phyloP scores from a whole-genome alignment of 2,113 vertebrate genomes.

The Urocitellus parryii region DNA sequence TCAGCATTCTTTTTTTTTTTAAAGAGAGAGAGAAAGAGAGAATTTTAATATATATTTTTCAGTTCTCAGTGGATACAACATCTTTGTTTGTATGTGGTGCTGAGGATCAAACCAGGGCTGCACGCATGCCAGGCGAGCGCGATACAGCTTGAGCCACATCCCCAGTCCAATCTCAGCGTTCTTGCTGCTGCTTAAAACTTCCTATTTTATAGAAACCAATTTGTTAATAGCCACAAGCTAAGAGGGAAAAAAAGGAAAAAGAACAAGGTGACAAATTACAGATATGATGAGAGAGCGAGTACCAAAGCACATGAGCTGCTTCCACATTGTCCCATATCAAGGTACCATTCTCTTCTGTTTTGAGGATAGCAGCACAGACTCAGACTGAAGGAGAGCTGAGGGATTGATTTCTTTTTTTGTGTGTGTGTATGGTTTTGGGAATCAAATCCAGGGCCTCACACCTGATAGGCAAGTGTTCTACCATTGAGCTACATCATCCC shows the following conservation, averaged over 20 bases:
- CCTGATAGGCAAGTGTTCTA: no score
- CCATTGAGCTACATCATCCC: not conserved
- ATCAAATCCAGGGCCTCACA: not conserved
- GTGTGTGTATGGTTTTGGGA: not conserved
- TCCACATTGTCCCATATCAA: not conserved
- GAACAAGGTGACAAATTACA: not conserved
- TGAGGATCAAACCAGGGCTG: no score
- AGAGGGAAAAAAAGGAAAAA: not conserved
- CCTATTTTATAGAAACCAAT: not conserved
- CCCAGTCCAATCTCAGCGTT: not conserved
- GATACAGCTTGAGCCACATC: no score
- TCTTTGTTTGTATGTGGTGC: no score
- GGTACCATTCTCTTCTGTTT: not conserved
- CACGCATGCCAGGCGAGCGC: no score
- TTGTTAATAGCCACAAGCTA: not conserved
- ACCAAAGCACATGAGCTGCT: not conserved
- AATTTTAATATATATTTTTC: no score
- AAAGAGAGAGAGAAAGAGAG: no score
- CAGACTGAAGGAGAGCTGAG: not conserved
- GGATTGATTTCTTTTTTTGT: not conserved
- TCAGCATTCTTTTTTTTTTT: not conserved
- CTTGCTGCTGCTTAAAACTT: not conserved
- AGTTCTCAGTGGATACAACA: no score
- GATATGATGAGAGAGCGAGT: not conserved
- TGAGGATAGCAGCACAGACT: not conserved